These are phyloP conservation scores for Tragulus kanchil DNA, from an alignment of 2,113 vertebrate species.

Conservation along the genomic window DNA sequence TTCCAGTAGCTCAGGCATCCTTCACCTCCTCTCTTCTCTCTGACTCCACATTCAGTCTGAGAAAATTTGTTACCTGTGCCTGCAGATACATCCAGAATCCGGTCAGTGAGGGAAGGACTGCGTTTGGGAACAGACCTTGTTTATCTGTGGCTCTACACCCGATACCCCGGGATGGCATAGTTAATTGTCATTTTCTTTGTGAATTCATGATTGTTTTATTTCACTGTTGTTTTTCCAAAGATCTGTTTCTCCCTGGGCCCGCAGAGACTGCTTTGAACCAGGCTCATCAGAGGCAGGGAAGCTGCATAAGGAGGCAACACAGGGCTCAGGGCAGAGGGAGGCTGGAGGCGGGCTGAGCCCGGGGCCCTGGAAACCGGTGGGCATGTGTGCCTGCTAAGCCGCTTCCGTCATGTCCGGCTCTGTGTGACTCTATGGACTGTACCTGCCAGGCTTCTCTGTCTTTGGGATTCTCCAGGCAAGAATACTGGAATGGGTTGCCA, in stretches of 20 bases:
- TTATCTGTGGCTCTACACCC: conserved; percentile 13
- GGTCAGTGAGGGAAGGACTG: neutral
- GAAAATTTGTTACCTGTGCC: neutral
- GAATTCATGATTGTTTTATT: conserved; percentile 60
- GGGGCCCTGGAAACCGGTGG: neutral
- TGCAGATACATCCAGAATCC: neutral
- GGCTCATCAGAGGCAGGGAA: neutral
- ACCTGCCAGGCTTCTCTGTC: neutral
- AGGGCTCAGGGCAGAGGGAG: conserved; percentile 12
- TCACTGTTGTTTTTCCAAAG: conserved; percentile 46
- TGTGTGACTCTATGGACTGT: neutral
- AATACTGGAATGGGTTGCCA: neutral
- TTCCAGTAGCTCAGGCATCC: neutral
- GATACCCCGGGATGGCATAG: neutral
- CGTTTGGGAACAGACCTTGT: neutral
- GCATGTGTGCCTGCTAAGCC: neutral
- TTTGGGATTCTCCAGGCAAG: neutral
- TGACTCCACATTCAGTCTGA: neutral
- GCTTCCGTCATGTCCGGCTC: neutral
- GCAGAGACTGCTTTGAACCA: neutral
- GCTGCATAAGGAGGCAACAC: conserved; percentile 48
- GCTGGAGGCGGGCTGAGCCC: neutral
- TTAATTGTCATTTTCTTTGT: conserved; percentile 39
- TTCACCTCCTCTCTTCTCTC: too few relatives aligned
- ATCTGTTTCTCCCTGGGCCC: neutral